Evolutionary conservation across 2,113 vertebrate genomes (phyloP).

Genomic region (Saimiri boliviensis): DNA sequence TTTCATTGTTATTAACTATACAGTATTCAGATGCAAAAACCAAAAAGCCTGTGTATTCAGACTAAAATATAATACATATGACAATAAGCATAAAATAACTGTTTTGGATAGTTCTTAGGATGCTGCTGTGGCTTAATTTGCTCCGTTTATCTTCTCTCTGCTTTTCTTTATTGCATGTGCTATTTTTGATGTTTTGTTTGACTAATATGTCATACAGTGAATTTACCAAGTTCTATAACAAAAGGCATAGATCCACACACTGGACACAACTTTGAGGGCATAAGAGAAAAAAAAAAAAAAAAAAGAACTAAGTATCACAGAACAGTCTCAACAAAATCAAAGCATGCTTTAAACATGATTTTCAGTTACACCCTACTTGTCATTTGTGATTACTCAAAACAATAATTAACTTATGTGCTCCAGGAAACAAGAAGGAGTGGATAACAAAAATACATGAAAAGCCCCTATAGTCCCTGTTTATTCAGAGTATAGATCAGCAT

Average conservation of each 20-base stretch:
- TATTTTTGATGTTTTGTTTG: conserved; percentile 36
- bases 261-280: conserved; percentile 16
- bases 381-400: conserved; percentile 57
- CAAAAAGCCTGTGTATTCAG: background rate
- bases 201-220: background rate
- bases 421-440: conserved; percentile 59
- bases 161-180: background rate
- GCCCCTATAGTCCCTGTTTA: background rate
- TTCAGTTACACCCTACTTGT: conserved; percentile 51
- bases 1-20: background rate
- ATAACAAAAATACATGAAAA: conserved; percentile 34
- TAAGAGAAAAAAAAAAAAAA: background rate
- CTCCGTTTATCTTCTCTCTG: conserved; percentile 11
- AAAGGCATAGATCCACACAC: background rate
- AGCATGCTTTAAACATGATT: background rate
- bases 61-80: background rate
- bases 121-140: background rate
- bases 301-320: background rate
- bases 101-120: background rate
- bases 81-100: conserved; percentile 45
- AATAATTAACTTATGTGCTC: conserved; percentile 58
- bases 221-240: background rate
- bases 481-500: background rate
- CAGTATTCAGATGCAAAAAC: background rate
- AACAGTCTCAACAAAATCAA: conserved; percentile 41